A percentile compares a stretch with the other conserved stretches of the same genome.
Conservation (phyloP, 2,888 invertebrate species). For the Muschampia plurimacula region DNA sequence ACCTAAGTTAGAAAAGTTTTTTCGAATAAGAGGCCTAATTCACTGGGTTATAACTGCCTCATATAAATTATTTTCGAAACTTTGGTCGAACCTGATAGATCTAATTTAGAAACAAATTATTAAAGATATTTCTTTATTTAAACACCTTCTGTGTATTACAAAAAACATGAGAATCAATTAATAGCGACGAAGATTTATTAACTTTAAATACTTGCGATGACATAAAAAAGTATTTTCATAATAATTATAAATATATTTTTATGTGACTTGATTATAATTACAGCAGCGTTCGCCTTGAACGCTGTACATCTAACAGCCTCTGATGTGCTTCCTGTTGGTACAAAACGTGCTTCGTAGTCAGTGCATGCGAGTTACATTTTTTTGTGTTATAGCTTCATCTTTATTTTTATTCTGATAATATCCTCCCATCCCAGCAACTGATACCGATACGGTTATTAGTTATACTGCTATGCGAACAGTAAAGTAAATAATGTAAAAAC, state of each 20-base stretch:
- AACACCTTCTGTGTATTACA: too few species aligned
- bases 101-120: background rate
- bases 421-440: too few species aligned
- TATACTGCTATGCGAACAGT: too few species aligned
- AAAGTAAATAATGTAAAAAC: too few species aligned
- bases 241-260: conserved; percentile 26
- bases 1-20: too few species aligned
- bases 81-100: too few species aligned
- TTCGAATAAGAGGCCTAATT: too few species aligned
- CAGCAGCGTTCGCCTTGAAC: conserved; percentile 28
- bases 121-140: background rate
- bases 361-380: background rate
- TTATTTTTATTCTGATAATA: too few species aligned
- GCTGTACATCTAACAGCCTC: conserved; percentile 20
- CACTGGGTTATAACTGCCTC: too few species aligned
- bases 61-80: too few species aligned
- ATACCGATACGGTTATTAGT: too few species aligned
- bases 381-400: too few species aligned
- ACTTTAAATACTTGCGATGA: conserved; percentile 11
- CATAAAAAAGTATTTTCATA: conserved; percentile 19
- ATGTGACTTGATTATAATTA: conserved; percentile 25
- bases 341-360: conserved; percentile 17
- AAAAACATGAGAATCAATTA: background rate
- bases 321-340: conserved; percentile 18
- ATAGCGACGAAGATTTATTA: conserved; percentile 13